A percentile compares a stretch with the other conserved stretches of the same genome.
Evolutionary conservation across 1,140 invertebrate genomes (phyloP).

Genomic region (Proctacanthus coquilletti): DNA sequence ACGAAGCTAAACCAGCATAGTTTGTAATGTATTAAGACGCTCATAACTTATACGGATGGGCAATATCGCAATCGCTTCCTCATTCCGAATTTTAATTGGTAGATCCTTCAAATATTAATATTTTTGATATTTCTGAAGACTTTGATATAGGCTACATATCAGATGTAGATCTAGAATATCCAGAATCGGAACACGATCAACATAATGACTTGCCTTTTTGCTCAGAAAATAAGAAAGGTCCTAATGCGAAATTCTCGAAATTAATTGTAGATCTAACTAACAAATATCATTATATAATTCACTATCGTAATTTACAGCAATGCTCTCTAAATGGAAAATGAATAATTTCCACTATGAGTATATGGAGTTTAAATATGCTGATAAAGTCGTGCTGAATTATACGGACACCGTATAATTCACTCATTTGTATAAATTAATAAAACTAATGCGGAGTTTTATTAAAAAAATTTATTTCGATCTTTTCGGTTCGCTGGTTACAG

Average conservation of each 20-base stretch:
- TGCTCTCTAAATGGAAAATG: too few relatives aligned
- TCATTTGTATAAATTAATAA: too few relatives aligned
- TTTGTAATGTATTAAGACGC: conserved; percentile 29
- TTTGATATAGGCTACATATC: conserved; percentile 28
- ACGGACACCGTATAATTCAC: too few relatives aligned
- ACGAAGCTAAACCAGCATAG: conserved; percentile 10
- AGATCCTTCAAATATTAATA: conserved; percentile 14
- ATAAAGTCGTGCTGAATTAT: too few relatives aligned
- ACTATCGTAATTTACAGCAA: too few relatives aligned
- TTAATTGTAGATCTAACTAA: conserved; percentile 18
- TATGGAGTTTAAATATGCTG: too few relatives aligned
- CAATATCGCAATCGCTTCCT: conserved; percentile 20
- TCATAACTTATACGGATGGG: conserved; percentile 31
- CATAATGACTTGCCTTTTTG: conserved; percentile 30
- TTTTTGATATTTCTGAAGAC: conserved; percentile 16
- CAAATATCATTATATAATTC: too few relatives aligned
- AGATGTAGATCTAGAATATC: conserved; percentile 25
- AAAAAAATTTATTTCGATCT: too few relatives aligned
- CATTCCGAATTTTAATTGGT: conserved; percentile 20
- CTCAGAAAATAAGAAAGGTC: conserved; percentile 14
- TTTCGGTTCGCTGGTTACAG: too few relatives aligned
- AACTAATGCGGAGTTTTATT: too few relatives aligned
- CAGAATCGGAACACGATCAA: conserved; percentile 27
- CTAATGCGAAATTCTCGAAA: conserved; percentile 13
- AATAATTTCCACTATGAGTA: too few relatives aligned